Conservation (phyloP, 2,113 vertebrate genomes). For the Hoplias malabaricus region DNA sequence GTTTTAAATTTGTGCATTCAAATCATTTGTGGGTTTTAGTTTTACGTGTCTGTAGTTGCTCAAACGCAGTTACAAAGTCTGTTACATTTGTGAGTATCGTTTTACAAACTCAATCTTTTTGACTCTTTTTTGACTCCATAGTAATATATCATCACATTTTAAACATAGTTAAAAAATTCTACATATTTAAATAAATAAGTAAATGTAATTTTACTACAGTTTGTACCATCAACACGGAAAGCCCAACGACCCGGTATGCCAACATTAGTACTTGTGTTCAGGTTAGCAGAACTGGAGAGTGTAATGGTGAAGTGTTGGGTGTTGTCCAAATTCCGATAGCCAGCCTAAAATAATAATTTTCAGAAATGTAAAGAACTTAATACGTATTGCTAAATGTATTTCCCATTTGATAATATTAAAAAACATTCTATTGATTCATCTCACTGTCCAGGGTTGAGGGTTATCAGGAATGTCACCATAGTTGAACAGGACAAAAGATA, state of each 20-base stretch:
- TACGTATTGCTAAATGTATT: background rate
- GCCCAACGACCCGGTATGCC: background rate
- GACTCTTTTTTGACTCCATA: too few relatives aligned
- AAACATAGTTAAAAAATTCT: too few relatives aligned
- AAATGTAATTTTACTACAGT: too few relatives aligned
- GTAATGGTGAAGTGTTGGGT: background rate
- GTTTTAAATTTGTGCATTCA: too few relatives aligned
- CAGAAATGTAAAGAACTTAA: background rate
- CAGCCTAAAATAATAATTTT: constrained; percentile 9
- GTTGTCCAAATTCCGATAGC: background rate
- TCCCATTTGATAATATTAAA: background rate
- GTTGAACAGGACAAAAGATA: constrained; percentile 16
- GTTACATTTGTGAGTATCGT: too few relatives aligned
- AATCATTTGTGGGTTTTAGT: too few relatives aligned
- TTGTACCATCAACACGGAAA: constrained; percentile 5
- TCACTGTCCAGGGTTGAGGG: background rate
- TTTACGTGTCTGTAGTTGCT: too few relatives aligned
- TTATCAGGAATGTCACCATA: constrained; percentile 5
- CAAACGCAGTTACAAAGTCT: too few relatives aligned
- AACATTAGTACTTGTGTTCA: background rate
- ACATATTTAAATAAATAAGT: too few relatives aligned
- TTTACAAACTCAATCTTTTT: too few relatives aligned
- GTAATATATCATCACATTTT: too few relatives aligned
- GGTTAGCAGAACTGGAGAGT: background rate
- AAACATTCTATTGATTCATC: background rate